phyloP scores from a whole-genome alignment of 2,888 invertebrate genomes.

The Dicycla oo region DNA sequence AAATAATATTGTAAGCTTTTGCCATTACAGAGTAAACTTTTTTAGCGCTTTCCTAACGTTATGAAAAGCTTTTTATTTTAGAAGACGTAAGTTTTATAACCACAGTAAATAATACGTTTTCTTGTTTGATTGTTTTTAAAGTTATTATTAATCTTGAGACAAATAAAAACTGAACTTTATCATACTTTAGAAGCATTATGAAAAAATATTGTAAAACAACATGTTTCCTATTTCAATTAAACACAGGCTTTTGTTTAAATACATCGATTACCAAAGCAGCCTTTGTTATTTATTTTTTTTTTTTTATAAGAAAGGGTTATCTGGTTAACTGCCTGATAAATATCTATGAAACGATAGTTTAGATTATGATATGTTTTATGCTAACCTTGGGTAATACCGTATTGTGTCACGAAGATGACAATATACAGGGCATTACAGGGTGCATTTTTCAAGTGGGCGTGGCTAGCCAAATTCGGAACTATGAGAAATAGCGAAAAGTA shows the following conservation, averaged over 20 bases:
- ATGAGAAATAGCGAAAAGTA: too few species aligned
- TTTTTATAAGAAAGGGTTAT: background rate
- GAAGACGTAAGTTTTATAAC: background rate
- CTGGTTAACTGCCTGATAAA: background rate
- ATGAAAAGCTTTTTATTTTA: constrained; percentile 3
- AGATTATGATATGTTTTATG: constrained; percentile 5
- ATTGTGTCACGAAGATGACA: constrained; percentile 30
- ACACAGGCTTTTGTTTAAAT: background rate
- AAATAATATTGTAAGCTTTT: constrained; percentile 5
- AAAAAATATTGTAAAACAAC: background rate
- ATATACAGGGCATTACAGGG: too few species aligned
- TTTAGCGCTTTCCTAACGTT: background rate
- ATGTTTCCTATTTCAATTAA: constrained; percentile 1
- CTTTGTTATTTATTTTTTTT: background rate
- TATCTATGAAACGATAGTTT: constrained; percentile 14
- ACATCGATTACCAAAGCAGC: constrained; percentile 6
- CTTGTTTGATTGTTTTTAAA: background rate
- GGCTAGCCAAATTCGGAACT: too few species aligned
- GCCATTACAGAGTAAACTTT: background rate
- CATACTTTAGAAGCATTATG: background rate
- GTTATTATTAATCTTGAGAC: background rate
- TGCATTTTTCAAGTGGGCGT: too few species aligned
- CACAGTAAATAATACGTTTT: background rate
- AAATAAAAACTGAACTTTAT: background rate
- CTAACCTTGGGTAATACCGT: constrained; percentile 14